Conservation (phyloP, 2,888 invertebrate genomes). For the Drosophila dives region DNA sequence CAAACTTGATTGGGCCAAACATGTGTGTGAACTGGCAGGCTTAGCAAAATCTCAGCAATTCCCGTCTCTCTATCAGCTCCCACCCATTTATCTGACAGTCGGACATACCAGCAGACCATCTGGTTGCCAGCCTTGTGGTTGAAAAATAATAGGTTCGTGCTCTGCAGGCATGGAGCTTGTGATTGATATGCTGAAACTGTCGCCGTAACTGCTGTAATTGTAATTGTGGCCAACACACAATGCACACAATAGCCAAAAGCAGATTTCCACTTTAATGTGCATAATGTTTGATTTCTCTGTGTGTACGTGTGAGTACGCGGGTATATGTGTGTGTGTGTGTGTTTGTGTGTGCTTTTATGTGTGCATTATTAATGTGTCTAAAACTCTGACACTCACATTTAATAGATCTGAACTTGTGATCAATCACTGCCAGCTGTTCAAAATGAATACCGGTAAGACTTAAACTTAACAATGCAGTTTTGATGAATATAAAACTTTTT, state of each 20-base stretch:
- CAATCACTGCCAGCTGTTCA: conserved; percentile 6
- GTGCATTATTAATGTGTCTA: neutral
- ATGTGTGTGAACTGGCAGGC: conserved; percentile 41
- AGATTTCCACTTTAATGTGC: conserved; percentile 55
- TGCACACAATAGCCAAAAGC: conserved; percentile 39
- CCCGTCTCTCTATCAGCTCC: neutral
- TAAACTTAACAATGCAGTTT: neutral
- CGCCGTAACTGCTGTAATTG: conserved; percentile 37
- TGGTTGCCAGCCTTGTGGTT: conserved; percentile 33
- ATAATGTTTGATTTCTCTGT: conserved; percentile 43
- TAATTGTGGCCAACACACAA: conserved; percentile 43
- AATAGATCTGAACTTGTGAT: neutral
- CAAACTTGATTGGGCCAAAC: conserved; percentile 56
- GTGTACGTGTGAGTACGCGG: neutral
- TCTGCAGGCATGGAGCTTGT: conserved; percentile 56
- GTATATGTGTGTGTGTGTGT: neutral
- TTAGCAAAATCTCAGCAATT: conserved; percentile 20
- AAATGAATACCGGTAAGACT: neutral
- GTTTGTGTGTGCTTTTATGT: neutral
- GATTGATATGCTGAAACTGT: conserved; percentile 75
- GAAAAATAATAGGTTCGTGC: conserved; percentile 72
- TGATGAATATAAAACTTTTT: conserved; percentile 1
- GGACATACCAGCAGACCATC: neutral
- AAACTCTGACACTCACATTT: conserved; percentile 4
- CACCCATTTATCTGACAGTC: neutral